Evolutionary conservation across 2,113 vertebrate species (phyloP), one percentile per base, ranked within the genome.

Genomic region (Dicrurus megarhynchus): DNA sequence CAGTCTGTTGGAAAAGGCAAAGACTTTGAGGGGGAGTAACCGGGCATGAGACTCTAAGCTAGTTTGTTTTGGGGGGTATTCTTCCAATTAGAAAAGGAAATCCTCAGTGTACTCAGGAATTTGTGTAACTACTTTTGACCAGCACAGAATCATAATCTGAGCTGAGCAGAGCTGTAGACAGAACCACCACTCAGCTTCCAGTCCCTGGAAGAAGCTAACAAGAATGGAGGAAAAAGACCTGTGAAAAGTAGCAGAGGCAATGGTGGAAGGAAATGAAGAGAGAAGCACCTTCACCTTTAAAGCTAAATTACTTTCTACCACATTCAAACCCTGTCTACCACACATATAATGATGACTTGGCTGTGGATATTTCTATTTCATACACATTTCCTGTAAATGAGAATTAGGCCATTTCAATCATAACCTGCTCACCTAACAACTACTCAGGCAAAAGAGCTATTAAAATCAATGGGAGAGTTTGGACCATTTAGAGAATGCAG

Each of bases 331-430:
- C 87, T 96, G 95, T 75, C 39, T 52, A 81, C 49, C 68, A 90
- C 93, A 75, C 77, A 59, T 41, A 77, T 80, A 95, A 80, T 68
- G 91, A 84, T 92, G 90, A 74, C 82, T 96, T 92, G 93, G 92
- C 97, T 55, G 89, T 88, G 91, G 95, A 77, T 97, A 81, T 97
- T 97, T 97, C 95, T 91, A 94, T 97, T 97, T 97, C 89, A 53
- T 89, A 83, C 71, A 49, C 26, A 73, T 82, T 92, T 95, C 84
- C 84, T 89, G 81, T 69, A 89, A 94, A 75, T 87, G 77, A 37
- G 85, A 63, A 86, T 91, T 91, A 87, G 63, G 39, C 77, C 49
- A 75, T 91, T 89, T 74, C 87, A 93, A 71, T 93, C 77, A 71
- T 53, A 53, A 85, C 67, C 79, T 74, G 26, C 46, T 91, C 78